Evolutionary conservation across 2,113 vertebrate species (phyloP), one percentile per base, ranked within the genome.

Genomic region (Scalopus aquaticus): DNA sequence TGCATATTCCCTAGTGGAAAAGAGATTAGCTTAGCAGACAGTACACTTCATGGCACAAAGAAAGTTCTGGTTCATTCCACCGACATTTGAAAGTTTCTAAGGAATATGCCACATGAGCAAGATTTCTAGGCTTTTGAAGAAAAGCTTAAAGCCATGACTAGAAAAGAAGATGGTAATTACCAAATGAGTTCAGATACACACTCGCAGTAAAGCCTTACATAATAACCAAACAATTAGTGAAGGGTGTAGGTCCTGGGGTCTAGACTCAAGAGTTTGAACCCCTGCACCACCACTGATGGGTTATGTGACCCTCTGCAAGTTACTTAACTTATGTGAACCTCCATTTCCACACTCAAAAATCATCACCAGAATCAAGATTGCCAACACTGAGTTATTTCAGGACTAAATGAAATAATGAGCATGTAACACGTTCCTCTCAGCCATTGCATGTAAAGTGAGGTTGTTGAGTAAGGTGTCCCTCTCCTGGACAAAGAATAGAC

Each of bases 21-120:
- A 94, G 64, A 96, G 93, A 95, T 91, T 92, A 92, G 73, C 51
- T 94, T 88, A 92, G 92, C 93, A 86, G 72, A 94, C 35, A 83
- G 44, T 91, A 70, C 10, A 89, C 28, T 85, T 93, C 44, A 49
- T 58, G 44, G 72, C 62, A 91, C 79, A 94, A 93, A 92, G 85
- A 62, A 95, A 92, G 80, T 95, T 94, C 83, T 76, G 39, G 37
- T 67, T 93, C 56, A 56, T 91, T 93, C 84, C 46, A 86, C 12
- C 69, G 78, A 77, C 76, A 77, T 91, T 72, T 80, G 32, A 70
- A 95, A 82, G 35, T 90, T 84, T 86, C 58, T 79, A 89, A 80
- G 58, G 44, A 88, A 78, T 54, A 85, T 30, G 37, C 16, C 49
- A 44, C 37, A 81, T 46, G 19, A 92, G 37, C 13, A 80, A 73